These are phyloP conservation scores for Erebia epiphron DNA, from an alignment of 2,888 invertebrate genomes.

Conservation along the genomic window DNA sequence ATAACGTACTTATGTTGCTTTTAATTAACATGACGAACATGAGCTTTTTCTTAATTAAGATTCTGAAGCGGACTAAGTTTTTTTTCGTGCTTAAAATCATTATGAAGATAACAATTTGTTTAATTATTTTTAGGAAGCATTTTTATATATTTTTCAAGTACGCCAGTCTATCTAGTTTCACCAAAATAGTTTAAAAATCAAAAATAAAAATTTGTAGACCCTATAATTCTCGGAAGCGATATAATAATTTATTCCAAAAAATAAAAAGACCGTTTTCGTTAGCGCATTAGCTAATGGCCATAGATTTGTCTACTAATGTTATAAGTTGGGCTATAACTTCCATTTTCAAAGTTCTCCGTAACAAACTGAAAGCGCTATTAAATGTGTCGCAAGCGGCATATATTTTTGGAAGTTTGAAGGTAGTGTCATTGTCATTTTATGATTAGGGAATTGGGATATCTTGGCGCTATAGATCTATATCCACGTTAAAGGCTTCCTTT, in stretches of 20 bases:
- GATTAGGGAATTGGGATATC: neutral
- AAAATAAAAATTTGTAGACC: neutral
- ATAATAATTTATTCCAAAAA: neutral
- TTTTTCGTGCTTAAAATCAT: neutral
- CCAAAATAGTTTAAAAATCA: neutral
- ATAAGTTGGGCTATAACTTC: neutral
- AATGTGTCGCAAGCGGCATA: neutral
- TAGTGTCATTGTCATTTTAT: too few species aligned
- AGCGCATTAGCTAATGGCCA: neutral
- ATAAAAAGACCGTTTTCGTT: neutral
- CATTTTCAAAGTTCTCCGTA: conserved; percentile 5
- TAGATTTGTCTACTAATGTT: neutral
- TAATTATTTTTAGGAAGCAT: neutral
- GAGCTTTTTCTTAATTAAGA: neutral
- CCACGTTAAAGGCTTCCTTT: too few species aligned
- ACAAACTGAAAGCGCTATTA: neutral
- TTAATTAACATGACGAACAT: conserved; percentile 6
- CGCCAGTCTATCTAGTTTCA: neutral
- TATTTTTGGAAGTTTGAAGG: neutral
- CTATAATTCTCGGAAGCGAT: neutral
- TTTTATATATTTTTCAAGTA: neutral
- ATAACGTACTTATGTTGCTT: conserved; percentile 22
- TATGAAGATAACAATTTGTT: neutral
- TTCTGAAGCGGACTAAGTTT: neutral
- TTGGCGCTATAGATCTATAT: neutral